A percentile compares a stretch with the other conserved stretches of the same genome.
These are phyloP conservation scores for Sclerurus mexicanus DNA, from an alignment of 2,113 vertebrate genomes.

Conservation along the genomic window DNA sequence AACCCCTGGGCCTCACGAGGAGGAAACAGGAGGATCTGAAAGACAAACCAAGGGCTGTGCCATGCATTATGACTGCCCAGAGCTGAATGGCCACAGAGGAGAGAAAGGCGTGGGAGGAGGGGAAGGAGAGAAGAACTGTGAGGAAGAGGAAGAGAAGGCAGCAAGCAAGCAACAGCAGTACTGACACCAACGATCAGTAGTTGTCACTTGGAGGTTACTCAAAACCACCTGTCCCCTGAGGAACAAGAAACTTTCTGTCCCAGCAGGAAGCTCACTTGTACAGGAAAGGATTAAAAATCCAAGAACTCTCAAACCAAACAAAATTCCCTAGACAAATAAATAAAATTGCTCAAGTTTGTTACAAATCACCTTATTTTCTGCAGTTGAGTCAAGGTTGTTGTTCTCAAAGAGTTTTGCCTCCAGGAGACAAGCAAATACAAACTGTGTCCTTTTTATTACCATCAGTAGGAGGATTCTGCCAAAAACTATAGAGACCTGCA, in stretches of 20 bases:
- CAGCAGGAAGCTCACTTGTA: slow-evolving; percentile 63
- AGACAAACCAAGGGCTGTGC: slow-evolving; percentile 39
- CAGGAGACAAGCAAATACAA: neutral
- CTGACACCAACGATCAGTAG: neutral
- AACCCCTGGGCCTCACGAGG: slow-evolving; percentile 56
- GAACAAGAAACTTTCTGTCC: slow-evolving; percentile 53
- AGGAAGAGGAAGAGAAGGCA: neutral
- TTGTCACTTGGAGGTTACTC: neutral
- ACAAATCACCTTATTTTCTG: slow-evolving; percentile 43
- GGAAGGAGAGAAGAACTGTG: neutral
- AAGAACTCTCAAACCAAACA: slow-evolving; percentile 34
- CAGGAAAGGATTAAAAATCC: slow-evolving; percentile 56
- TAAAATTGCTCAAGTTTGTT: slow-evolving; percentile 14
- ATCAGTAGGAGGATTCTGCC: neutral
- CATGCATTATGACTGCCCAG: neutral
- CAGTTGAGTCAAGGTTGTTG: slow-evolving; percentile 51
- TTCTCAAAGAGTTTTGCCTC: neutral
- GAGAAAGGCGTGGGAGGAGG: neutral
- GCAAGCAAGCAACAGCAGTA: neutral
- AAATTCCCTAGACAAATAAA: neutral
- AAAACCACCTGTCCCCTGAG: neutral
- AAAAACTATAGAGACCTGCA: neutral
- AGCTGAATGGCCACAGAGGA: neutral
- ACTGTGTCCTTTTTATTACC: neutral
- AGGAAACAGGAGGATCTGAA: slow-evolving; percentile 65